Evolutionary conservation across 2,888 invertebrate genomes (phyloP).

Genomic region (Salpingus planirostris): DNA sequence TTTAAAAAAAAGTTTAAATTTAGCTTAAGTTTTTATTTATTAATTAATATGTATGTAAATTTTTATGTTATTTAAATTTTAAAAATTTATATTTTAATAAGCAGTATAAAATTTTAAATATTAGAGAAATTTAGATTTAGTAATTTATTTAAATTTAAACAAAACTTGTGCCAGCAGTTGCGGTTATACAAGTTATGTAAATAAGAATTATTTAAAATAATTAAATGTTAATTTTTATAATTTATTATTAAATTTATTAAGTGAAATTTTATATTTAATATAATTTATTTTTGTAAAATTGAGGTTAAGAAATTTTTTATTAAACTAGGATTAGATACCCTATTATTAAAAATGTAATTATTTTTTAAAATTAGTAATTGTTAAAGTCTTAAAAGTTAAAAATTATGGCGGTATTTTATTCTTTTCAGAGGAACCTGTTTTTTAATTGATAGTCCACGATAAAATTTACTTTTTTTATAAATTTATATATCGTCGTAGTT

Average conservation of each 20-base stretch:
- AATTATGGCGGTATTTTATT: slow-evolving; percentile 62
- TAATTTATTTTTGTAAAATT: slow-evolving; percentile 19
- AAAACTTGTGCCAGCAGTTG: slow-evolving; percentile 63
- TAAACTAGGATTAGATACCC: slow-evolving; percentile 64
- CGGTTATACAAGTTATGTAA: slow-evolving; percentile 55
- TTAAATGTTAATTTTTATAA: slow-evolving; percentile 38
- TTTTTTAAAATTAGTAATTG: slow-evolving; percentile 49
- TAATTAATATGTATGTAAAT: background rate
- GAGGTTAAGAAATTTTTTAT: slow-evolving; percentile 39
- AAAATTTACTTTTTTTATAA: slow-evolving; percentile 45
- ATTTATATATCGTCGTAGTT: slow-evolving; percentile 40
- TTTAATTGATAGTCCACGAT: slow-evolving; percentile 59
- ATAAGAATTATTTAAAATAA: slow-evolving; percentile 16
- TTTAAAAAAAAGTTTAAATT: slow-evolving; percentile 1
- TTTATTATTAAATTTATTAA: slow-evolving; percentile 43
- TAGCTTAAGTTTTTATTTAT: background rate
- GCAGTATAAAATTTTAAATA: slow-evolving; percentile 48
- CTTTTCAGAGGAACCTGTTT: slow-evolving; percentile 62
- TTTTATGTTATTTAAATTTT: background rate
- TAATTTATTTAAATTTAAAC: slow-evolving; percentile 50
- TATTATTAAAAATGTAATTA: slow-evolving; percentile 49
- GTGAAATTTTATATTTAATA: slow-evolving; percentile 51
- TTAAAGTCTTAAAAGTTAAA: slow-evolving; percentile 57
- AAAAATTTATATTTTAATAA: background rate
- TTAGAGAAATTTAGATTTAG: slow-evolving; percentile 55